phyloP scores from a whole-genome alignment of 92 coral and sea anemone genomes.

The Epizoanthus ramosus region DNA sequence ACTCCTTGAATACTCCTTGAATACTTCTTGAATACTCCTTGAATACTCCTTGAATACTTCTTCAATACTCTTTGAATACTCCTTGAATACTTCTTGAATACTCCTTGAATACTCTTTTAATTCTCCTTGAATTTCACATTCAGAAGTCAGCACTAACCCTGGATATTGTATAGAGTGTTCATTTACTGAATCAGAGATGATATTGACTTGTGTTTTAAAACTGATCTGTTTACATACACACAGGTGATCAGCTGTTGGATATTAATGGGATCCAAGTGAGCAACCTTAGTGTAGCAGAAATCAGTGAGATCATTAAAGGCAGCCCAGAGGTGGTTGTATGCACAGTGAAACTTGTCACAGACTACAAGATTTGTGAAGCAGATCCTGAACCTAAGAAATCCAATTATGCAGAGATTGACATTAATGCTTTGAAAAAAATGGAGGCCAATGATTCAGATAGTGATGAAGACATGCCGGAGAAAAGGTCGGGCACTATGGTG shows the following conservation, averaged over 20 bases:
- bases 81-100: too few relatives aligned
- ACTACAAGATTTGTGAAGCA: slow-evolving; percentile 79
- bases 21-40: too few relatives aligned
- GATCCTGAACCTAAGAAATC: slow-evolving; percentile 59
- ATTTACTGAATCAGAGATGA: too few relatives aligned
- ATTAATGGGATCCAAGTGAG: slow-evolving; percentile 88
- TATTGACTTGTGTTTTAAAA: background rate
- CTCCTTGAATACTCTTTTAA: too few relatives aligned
- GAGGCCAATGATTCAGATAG: slow-evolving; percentile 47
- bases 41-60: too few relatives aligned
- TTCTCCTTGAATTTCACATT: too few relatives aligned
- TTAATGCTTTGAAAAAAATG: slow-evolving; percentile 64
- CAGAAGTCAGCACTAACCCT: too few relatives aligned
- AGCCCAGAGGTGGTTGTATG: slow-evolving; percentile 83
- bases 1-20: too few relatives aligned
- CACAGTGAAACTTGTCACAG: slow-evolving; percentile 89
- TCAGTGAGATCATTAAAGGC: slow-evolving; percentile 87
- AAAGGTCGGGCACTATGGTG: background rate
- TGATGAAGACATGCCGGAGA: slow-evolving; percentile 27
- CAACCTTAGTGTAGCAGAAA: slow-evolving; percentile 78
- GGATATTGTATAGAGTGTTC: too few relatives aligned
- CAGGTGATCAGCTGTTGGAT: slow-evolving; percentile 94
- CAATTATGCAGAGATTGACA: slow-evolving; percentile 90
- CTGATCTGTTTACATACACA: background rate
- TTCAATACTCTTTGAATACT: too few relatives aligned